These are phyloP conservation scores for Arbacia lixula DNA, from an alignment of 53 echinoderm and acorn worm genomes.

Conservation along the genomic window DNA sequence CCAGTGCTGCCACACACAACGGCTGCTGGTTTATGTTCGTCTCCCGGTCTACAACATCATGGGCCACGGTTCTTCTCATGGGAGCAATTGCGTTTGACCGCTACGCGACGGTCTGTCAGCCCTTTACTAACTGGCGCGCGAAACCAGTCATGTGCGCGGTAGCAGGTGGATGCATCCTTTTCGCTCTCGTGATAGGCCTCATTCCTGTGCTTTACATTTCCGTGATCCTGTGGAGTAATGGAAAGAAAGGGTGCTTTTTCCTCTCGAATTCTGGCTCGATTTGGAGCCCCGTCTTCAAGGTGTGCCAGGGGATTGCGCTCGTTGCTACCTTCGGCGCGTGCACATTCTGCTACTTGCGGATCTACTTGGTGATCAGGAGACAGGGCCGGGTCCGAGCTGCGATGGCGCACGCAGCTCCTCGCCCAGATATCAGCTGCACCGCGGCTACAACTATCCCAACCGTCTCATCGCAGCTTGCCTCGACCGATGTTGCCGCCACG, in stretches of 20 bases:
- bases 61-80: conserved; percentile 1
- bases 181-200: not conserved
- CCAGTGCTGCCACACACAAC: not conserved
- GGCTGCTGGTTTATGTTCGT: not conserved
- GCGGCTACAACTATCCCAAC: no score
- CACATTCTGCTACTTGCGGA: not conserved
- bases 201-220: not conserved
- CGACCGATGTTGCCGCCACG: no score
- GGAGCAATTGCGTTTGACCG: conserved; percentile 47
- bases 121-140: not conserved
- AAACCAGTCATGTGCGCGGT: not conserved
- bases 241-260: not conserved
- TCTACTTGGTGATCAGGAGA: not conserved
- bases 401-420: no score
- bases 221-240: not conserved
- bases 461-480: no score
- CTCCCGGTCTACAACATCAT: not conserved
- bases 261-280: no score
- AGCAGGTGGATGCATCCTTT: not conserved
- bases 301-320: not conserved
- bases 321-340: not conserved
- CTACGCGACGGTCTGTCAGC: conserved; percentile 49
- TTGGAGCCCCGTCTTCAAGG: not conserved
- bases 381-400: not conserved
- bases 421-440: no score